phyloP scores from a whole-genome alignment of 2,113 vertebrate species.

The Nannospalax galili region DNA sequence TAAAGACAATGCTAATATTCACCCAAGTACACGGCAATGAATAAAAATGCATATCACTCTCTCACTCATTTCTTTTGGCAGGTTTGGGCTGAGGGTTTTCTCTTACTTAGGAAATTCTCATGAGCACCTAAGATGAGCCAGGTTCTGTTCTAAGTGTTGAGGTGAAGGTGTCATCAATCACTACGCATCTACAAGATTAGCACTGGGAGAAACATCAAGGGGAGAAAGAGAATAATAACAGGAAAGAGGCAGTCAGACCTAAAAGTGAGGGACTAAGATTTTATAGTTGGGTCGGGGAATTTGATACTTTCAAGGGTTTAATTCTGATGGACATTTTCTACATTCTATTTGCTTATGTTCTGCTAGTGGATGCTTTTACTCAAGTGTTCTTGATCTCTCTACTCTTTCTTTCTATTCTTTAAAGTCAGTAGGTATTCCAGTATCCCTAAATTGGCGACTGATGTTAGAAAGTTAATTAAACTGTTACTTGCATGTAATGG shows the following conservation, averaged over 20 bases:
- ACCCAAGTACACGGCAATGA: constrained; percentile 37
- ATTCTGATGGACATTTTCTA: no score
- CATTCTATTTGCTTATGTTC: no score
- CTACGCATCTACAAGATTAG: not conserved
- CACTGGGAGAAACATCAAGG: not conserved
- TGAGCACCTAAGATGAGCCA: not conserved
- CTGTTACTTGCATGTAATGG: not conserved
- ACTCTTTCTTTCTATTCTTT: not conserved
- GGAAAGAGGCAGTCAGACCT: not conserved
- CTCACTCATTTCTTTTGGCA: not conserved
- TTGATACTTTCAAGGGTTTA: no score
- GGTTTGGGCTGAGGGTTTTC: not conserved
- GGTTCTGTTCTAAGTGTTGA: not conserved
- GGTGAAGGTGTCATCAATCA: not conserved
- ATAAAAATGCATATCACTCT: constrained; percentile 36
- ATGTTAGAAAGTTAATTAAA: not conserved
- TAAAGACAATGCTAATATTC: constrained; percentile 30
- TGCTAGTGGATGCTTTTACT: no score
- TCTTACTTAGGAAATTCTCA: not conserved
- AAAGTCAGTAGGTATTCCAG: not conserved
- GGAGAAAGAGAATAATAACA: not conserved
- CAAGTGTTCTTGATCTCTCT: not conserved
- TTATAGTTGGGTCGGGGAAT: not conserved
- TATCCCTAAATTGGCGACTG: not conserved
- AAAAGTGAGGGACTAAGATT: not conserved